Percentiles rank a stretch among this genome's conserved stretches.
These are phyloP conservation scores for Panopea generosa DNA, from an alignment of 2,888 invertebrate genomes.

Conservation along the genomic window DNA sequence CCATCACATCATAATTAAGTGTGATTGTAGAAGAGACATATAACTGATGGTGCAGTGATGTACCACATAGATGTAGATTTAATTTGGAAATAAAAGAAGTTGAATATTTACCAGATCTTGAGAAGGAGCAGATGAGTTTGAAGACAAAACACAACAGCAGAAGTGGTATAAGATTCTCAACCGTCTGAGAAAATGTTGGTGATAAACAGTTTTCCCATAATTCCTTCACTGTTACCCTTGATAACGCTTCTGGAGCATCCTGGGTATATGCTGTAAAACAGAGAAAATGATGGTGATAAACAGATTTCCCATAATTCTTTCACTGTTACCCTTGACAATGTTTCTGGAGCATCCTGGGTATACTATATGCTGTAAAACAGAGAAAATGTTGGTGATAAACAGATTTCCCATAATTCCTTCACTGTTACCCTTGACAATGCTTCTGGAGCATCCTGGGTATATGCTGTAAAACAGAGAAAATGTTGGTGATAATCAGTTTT, in stretches of 20 bases:
- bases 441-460: constrained; percentile 59
- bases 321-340: constrained; percentile 67
- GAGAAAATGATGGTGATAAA: constrained; percentile 39
- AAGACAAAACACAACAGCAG: constrained; percentile 79
- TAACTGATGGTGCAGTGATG: too few species aligned
- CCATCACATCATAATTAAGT: too few species aligned
- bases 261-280: constrained; percentile 53
- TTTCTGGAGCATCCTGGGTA: constrained; percentile 60
- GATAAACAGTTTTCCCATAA: constrained; percentile 77
- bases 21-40: too few species aligned
- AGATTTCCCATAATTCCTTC: constrained; percentile 73
- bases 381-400: constrained; percentile 57
- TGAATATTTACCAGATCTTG: constrained; percentile 68
- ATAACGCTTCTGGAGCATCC: constrained; percentile 63
- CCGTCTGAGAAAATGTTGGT: constrained; percentile 79
- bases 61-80: too few species aligned
- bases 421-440: constrained; percentile 68
- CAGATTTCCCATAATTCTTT: constrained; percentile 76
- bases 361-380: constrained; percentile 48
- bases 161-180: constrained; percentile 76
- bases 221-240: constrained; percentile 68
- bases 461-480: constrained; percentile 38
- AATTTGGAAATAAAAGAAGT: too few species aligned
- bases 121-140: constrained; percentile 72
- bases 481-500: constrained; percentile 70